phyloP scores from a whole-genome alignment of 1,140 invertebrate genomes.

The Drosophila nigromelanica region DNA sequence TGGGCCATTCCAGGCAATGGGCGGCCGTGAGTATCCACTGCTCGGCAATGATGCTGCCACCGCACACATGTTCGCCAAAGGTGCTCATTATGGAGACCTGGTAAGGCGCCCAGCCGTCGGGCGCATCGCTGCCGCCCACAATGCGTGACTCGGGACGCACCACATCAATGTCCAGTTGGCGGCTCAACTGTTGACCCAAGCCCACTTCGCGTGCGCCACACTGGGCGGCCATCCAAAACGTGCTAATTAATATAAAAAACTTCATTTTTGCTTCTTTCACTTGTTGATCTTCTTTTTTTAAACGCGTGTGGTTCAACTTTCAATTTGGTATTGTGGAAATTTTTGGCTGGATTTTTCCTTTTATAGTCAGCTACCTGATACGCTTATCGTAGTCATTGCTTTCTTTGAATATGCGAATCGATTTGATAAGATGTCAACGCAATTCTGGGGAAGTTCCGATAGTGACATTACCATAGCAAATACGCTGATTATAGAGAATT shows the following conservation, averaged over 20 bases:
- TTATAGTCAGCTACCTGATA: conserved; percentile 49
- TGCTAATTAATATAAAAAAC: conserved; percentile 26
- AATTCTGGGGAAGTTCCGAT: conserved; percentile 61
- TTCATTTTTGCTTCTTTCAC: conserved; percentile 44
- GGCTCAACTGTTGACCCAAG: conserved; percentile 10
- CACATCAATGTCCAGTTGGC: conserved; percentile 39
- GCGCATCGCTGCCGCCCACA: conserved; percentile 83
- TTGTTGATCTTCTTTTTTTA: background rate
- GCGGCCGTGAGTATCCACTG: conserved; percentile 84
- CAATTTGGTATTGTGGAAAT: conserved; percentile 38
- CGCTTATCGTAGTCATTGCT: conserved; percentile 52
- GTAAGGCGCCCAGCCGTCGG: conserved; percentile 82
- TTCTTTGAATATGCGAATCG: conserved; percentile 49
- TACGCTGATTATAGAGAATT: conserved; percentile 45
- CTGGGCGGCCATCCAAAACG: conserved; percentile 33
- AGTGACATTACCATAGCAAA: conserved; percentile 69
- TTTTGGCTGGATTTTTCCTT: conserved; percentile 28
- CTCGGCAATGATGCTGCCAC: conserved; percentile 82
- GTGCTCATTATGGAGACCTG: conserved; percentile 83
- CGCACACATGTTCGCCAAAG: conserved; percentile 82
- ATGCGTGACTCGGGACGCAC: conserved; percentile 65
- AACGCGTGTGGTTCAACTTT: conserved; percentile 44
- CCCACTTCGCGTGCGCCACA: conserved; percentile 35
- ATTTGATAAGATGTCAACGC: conserved; percentile 46
- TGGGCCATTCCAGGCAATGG: conserved; percentile 84